Conservation (phyloP, 2,888 invertebrate species). For the Apodemia mormo region DNA sequence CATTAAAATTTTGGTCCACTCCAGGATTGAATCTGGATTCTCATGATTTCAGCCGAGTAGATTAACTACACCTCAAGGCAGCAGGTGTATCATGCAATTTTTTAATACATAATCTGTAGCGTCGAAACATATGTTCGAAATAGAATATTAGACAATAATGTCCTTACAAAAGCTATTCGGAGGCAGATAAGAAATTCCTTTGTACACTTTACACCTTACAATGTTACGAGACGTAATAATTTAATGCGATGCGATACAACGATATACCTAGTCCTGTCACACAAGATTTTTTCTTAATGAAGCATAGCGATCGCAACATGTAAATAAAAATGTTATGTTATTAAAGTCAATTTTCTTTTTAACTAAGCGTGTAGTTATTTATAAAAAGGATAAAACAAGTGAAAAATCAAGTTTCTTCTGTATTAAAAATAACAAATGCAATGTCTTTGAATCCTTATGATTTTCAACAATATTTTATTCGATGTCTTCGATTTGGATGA, state of each 20-base stretch:
- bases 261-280: not conserved
- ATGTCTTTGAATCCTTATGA: too few relatives aligned
- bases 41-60: too few relatives aligned
- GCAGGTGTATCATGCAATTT: not conserved
- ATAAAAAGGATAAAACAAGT: too few relatives aligned
- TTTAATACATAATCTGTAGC: not conserved
- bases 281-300: constrained; percentile 1
- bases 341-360: not conserved
- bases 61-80: too few relatives aligned
- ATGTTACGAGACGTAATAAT: constrained; percentile 6
- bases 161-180: not conserved
- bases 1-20: too few relatives aligned
- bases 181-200: not conserved
- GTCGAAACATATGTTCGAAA: not conserved
- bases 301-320: not conserved
- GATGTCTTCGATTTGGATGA: too few relatives aligned
- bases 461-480: too few relatives aligned
- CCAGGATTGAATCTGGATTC: too few relatives aligned
- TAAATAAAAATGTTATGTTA: not conserved
- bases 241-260: constrained; percentile 4
- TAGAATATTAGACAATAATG: not conserved
- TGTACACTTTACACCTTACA: not conserved
- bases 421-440: too few relatives aligned
- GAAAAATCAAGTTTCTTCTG: too few relatives aligned
- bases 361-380: not conserved